Base-by-base conservation (phyloP, 2,113 vertebrate species). In the Ptychochromis oligacanthus region DNA sequence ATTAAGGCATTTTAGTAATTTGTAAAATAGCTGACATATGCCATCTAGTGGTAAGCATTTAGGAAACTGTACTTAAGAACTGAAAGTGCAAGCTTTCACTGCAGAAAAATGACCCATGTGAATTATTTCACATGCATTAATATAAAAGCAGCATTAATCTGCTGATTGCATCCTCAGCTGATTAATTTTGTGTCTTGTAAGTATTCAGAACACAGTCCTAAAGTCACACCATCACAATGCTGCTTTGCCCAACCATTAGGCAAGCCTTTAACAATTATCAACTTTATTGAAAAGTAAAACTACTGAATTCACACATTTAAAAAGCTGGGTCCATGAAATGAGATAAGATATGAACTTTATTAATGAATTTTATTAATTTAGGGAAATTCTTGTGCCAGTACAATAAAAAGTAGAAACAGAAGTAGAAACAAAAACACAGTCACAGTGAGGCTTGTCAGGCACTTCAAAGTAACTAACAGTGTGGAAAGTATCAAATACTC, bases 251-350 rank as follows among this genome's bases (percentile, higher is more conserved):
- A 28, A 59, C n/a, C n/a, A n/a, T n/a, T n/a, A n/a, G n/a, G n/a
- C n/a, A n/a, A n/a, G n/a, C n/a, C n/a, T n/a, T n/a, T n/a, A n/a
- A 28, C 0, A 17, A 59, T 15, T 8, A 58, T 58, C 0, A 58
- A 14, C 8, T 59, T 59, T 28, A 4, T 59, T 58, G 24, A 22
- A 26, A 58, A 58, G 22, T 58, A 6, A 6, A 58, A 58, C 6
- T 15, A 58, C 56, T 58, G 56, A 58, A 58, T 58, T 58, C 56
- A 26, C 1, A 26, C 12, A 22, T 58, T 58, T 58, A 14, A 58
- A 6, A 40, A 40, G 40, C 56, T 58, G 12, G 22, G 22, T 1
- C 24, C 22, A 58, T 58, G 56, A 58, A 11, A 40, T 40, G 36
- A 36, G 11, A 56, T 22, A 11, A 56, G 1, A 56, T 56, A 11